phyloP scores from a whole-genome alignment of 37 sponge, comb jelly and placozoan species.

The Eunapius fragilis region DNA sequence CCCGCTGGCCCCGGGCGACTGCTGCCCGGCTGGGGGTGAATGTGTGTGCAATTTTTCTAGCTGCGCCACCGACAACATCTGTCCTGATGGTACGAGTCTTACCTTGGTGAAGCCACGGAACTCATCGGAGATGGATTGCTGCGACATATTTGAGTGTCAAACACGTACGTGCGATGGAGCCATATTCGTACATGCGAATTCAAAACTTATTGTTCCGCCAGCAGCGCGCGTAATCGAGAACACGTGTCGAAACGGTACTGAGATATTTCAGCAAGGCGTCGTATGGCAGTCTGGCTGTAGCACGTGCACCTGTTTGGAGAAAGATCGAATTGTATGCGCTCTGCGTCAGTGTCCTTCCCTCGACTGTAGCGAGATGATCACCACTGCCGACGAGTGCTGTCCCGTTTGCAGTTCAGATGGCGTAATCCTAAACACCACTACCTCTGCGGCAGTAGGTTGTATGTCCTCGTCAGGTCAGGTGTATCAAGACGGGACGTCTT shows the following conservation, averaged over 20 bases:
- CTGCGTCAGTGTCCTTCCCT: not conserved
- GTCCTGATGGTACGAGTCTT: not conserved
- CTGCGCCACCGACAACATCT: not conserved
- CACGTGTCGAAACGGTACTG: not conserved
- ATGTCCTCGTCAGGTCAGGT: not conserved
- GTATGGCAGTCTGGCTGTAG: not conserved
- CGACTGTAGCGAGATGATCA: not conserved
- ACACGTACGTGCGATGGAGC: not conserved
- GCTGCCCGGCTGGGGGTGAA: conserved; percentile 9
- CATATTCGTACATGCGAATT: not conserved
- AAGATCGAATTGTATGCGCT: not conserved
- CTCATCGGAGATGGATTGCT: not conserved
- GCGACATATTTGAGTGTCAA: conserved; percentile 8
- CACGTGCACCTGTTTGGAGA: not conserved
- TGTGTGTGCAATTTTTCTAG: conserved; percentile 9
- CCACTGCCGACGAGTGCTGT: not conserved
- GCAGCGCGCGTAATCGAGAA: not conserved
- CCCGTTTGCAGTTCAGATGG: not conserved
- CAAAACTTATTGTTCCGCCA: not conserved
- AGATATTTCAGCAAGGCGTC: not conserved
- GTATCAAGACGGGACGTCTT: not conserved
- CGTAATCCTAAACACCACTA: not conserved
- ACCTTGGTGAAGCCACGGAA: not conserved
- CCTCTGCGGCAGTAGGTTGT: not conserved
- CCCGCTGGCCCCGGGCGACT: conserved; percentile 5